Evolutionary conservation across 2,113 vertebrate genomes (phyloP).

Genomic region (Syngnathus typhle): DNA sequence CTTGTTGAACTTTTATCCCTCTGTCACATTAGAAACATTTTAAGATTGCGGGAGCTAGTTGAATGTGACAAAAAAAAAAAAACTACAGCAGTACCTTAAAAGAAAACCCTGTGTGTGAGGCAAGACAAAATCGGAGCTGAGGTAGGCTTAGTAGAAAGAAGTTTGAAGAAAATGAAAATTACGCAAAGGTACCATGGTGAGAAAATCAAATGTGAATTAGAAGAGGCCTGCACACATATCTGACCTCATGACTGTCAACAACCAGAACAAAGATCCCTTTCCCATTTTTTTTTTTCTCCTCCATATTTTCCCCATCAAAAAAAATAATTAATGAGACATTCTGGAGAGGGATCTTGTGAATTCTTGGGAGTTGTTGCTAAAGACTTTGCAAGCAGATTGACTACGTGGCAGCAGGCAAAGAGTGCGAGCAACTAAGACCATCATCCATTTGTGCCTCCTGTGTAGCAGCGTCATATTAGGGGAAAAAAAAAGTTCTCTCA

Average conservation of each 20-base stretch:
- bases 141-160: slow-evolving; percentile 71
- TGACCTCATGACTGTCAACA: slow-evolving; percentile 49
- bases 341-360: neutral
- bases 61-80: slow-evolving; percentile 32
- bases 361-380: no score
- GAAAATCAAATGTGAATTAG: slow-evolving; percentile 31
- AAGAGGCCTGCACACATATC: slow-evolving; percentile 26
- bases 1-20: slow-evolving; percentile 44
- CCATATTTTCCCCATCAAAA: slow-evolving; percentile 23
- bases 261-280: slow-evolving; percentile 18
- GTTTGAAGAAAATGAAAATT: slow-evolving; percentile 22
- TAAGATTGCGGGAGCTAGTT: slow-evolving; percentile 51
- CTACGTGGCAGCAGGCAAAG: slow-evolving; percentile 63
- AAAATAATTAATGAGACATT: neutral
- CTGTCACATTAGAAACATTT: slow-evolving; percentile 27
- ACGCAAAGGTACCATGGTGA: slow-evolving; percentile 50
- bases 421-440: slow-evolving; percentile 43
- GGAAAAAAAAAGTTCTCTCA: slow-evolving; percentile 77
- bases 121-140: slow-evolving; percentile 70
- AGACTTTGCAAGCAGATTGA: slow-evolving; percentile 39
- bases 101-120: slow-evolving; percentile 46
- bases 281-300: no score
- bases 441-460: slow-evolving; percentile 69
- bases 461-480: slow-evolving; percentile 62
- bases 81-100: slow-evolving; percentile 68